These are phyloP conservation scores for Diarsia brunnea DNA, from an alignment of 2,888 invertebrate species.

Conservation along the genomic window DNA sequence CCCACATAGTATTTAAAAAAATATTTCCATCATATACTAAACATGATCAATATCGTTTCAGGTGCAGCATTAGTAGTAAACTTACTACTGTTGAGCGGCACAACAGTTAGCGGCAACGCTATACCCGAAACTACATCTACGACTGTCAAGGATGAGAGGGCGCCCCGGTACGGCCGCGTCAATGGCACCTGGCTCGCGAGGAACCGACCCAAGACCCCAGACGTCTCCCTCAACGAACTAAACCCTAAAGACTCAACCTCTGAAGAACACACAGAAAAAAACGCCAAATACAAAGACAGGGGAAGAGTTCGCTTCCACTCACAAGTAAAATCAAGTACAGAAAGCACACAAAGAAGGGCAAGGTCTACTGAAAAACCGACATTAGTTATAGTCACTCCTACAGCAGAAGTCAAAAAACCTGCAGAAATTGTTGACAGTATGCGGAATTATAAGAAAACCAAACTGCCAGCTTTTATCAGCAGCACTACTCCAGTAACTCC, in stretches of 20 bases:
- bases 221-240: slow-evolving; percentile 85
- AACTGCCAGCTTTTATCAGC: slow-evolving; percentile 76
- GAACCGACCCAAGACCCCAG: slow-evolving; percentile 77
- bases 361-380: slow-evolving; percentile 77
- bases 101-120: slow-evolving; percentile 79
- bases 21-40: neutral
- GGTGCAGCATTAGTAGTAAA: slow-evolving; percentile 88
- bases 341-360: slow-evolving; percentile 73
- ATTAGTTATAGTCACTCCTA: slow-evolving; percentile 85
- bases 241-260: slow-evolving; percentile 83
- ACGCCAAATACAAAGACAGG: slow-evolving; percentile 87
- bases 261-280: slow-evolving; percentile 86
- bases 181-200: slow-evolving; percentile 77
- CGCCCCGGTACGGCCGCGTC: slow-evolving; percentile 71
- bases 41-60: slow-evolving; percentile 72
- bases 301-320: slow-evolving; percentile 83
- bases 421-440: slow-evolving; percentile 84
- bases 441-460: slow-evolving; percentile 83
- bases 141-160: slow-evolving; percentile 77
- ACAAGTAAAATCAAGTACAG: slow-evolving; percentile 78
- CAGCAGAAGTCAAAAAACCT: slow-evolving; percentile 84
- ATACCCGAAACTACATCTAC: slow-evolving; percentile 81
- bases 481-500: slow-evolving; percentile 73
- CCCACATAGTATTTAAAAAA: neutral
- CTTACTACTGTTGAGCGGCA: slow-evolving; percentile 85